Base-by-base conservation (phyloP, 2,888 invertebrate species). In the Hedychridium roseum region DNA sequence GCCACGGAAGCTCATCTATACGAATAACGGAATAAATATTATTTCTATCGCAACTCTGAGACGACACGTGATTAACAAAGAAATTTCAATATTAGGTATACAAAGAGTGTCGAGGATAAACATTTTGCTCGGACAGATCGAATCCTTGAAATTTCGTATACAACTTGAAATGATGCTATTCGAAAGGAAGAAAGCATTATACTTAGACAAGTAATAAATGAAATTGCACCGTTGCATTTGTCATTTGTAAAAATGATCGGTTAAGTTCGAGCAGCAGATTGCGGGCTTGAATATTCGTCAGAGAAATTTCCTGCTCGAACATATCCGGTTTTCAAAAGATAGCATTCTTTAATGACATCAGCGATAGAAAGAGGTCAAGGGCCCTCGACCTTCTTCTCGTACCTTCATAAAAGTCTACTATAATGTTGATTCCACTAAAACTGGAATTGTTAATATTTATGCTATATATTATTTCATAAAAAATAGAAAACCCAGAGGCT, bases 391-490 rank as follows among this genome's bases (percentile, higher is more conserved):
- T 27, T 43, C 50, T 45, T 52, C 32, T 50, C 50, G 57, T n/a
- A n/a, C n/a, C n/a, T 45, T 58, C 55, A 51, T 64, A 71, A 73
- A 71, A 73, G 68, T 73, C 69, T 71, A n/a, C n/a, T n/a, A 69
- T 70, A 70, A 65, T 60, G 66, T 71, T 68, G 64, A 52, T 74
- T 78, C 76, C 76, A 77, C 72, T 77, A 77, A 78, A 78, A 78
- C 76, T 77, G 77, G 78, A 77, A 76, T 70, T 59, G 60, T 66
- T 64, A 49, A 70, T 65, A 66, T 66, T 59, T 64, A 59, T 50
- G 55, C 59, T 66, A 66, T 62, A 66, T 66, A 64, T 64, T 68
- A 72, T 67, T 69, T 61, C 57, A 66, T 70, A 73, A 73, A n/a
- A n/a, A n/a, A n/a, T n/a, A n/a, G n/a, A n/a, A n/a, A 71, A 74